Evolutionary conservation across 1,140 invertebrate genomes (phyloP).

Genomic region (Philaenus spumarius): DNA sequence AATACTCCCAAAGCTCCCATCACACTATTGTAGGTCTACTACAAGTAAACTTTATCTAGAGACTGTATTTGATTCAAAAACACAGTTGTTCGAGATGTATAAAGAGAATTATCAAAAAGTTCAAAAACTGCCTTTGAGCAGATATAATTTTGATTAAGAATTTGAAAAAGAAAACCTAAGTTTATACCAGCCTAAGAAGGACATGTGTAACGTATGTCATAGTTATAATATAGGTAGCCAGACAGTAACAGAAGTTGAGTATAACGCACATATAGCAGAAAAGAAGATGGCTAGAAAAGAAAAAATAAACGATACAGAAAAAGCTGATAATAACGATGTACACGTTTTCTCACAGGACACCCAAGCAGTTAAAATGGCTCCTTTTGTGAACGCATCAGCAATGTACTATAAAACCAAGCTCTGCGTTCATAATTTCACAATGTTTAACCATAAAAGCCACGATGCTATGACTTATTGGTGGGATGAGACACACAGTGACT

Average conservation of each 20-base stretch:
- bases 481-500: constrained; percentile 38
- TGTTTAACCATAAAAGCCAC: constrained; percentile 38
- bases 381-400: constrained; percentile 34
- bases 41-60: constrained; percentile 24
- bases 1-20: constrained; percentile 22
- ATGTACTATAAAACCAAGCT: constrained; percentile 43
- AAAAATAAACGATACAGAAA: constrained; percentile 17
- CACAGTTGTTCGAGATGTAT: constrained; percentile 20
- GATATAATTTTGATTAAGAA: constrained; percentile 14
- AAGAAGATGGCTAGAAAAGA: constrained; percentile 9
- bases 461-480: constrained; percentile 38
- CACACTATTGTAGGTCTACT: constrained; percentile 25
- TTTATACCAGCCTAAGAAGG: constrained; percentile 22
- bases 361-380: constrained; percentile 26
- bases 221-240: constrained; percentile 5
- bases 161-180: constrained; percentile 20
- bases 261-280: constrained; percentile 10
- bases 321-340: neutral
- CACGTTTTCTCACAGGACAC: constrained; percentile 25
- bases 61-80: constrained; percentile 19
- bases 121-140: constrained; percentile 4
- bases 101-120: constrained; percentile 9
- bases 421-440: constrained; percentile 40
- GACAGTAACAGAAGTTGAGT: constrained; percentile 17
- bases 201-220: constrained; percentile 25